phyloP scores from a whole-genome alignment of 2,888 invertebrate species.

The Eudasyphora cyanicolor region DNA sequence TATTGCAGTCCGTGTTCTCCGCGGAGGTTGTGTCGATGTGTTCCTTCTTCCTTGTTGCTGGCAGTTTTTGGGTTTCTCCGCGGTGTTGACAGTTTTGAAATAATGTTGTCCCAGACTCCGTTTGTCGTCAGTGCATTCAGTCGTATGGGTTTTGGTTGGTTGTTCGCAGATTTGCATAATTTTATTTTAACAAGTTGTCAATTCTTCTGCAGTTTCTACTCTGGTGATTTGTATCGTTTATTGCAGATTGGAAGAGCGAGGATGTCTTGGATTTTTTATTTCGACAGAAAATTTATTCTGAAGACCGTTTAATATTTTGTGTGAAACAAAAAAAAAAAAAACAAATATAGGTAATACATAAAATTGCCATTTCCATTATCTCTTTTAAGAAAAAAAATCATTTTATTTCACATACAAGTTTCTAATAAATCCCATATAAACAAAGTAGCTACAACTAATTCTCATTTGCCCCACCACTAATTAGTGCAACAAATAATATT shows the following conservation, averaged over 20 bases:
- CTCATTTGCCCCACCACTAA: constrained; percentile 59
- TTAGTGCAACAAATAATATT: constrained; percentile 59
- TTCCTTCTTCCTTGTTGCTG: background rate
- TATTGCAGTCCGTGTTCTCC: too few species aligned
- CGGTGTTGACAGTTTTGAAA: constrained; percentile 7
- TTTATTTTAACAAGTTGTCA: constrained; percentile 7
- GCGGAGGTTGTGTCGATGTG: background rate
- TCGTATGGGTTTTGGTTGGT: background rate
- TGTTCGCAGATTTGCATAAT: background rate
- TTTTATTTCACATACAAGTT: too few species aligned
- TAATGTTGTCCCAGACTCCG: background rate
- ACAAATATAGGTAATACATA: too few species aligned
- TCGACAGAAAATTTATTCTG: too few species aligned
- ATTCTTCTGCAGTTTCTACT: background rate
- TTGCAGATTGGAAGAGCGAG: background rate
- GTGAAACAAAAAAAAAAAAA: too few species aligned
- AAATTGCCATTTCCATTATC: too few species aligned
- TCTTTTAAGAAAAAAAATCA: too few species aligned
- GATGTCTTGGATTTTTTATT: background rate
- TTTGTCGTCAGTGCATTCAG: background rate
- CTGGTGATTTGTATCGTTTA: too few species aligned
- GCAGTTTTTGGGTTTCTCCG: background rate
- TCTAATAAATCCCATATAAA: too few species aligned
- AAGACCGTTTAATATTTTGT: too few species aligned
- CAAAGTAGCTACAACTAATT: too few species aligned